Evolutionary conservation across 2,888 invertebrate species (phyloP), one percentile per base, ranked within the genome.

Genomic region (Amphiduros pacificus): DNA sequence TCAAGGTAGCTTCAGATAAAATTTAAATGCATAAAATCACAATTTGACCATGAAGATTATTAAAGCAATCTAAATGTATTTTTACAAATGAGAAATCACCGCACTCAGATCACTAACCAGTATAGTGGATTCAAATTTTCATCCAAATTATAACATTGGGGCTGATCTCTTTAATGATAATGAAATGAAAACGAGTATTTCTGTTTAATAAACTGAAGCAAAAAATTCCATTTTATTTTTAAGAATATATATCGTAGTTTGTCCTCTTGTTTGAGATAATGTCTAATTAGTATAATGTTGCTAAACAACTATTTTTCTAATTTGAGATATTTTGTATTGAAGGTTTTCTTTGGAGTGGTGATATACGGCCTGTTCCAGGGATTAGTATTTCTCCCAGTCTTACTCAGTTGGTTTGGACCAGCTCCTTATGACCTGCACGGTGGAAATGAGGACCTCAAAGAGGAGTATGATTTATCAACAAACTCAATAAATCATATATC

Each of bases 1-100:
- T 88, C 73, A 88, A 87, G 83, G 87, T 87, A 58, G 14, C 29
- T 9, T 36, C 17, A 36, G 17, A 36, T 11, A n/a, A n/a, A n/a
- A n/a, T n/a, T n/a, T n/a, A n/a, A n/a, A n/a, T n/a, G n/a, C n/a
- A n/a, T n/a, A n/a, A n/a, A n/a, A n/a, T n/a, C n/a, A n/a, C n/a
- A n/a, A n/a, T n/a, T n/a, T n/a, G n/a, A n/a, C n/a, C n/a, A n/a
- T n/a, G n/a, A n/a, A n/a, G n/a, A n/a, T n/a, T n/a, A n/a, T n/a
- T n/a, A n/a, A n/a, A n/a, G n/a, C n/a, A n/a, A n/a, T n/a, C n/a
- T n/a, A n/a, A n/a, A n/a, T n/a, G n/a, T n/a, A n/a, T n/a, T n/a
- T n/a, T n/a, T n/a, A n/a, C n/a, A n/a, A n/a, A n/a, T n/a, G n/a
- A n/a, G n/a, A n/a, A n/a, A n/a, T n/a, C n/a, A n/a, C n/a, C n/a